A percentile compares a stretch with the other conserved stretches of the same genome.
Evolutionary conservation across 2,797 vertebrate genomes (phyloP).

Genomic region (Sandelia bainsii): DNA sequence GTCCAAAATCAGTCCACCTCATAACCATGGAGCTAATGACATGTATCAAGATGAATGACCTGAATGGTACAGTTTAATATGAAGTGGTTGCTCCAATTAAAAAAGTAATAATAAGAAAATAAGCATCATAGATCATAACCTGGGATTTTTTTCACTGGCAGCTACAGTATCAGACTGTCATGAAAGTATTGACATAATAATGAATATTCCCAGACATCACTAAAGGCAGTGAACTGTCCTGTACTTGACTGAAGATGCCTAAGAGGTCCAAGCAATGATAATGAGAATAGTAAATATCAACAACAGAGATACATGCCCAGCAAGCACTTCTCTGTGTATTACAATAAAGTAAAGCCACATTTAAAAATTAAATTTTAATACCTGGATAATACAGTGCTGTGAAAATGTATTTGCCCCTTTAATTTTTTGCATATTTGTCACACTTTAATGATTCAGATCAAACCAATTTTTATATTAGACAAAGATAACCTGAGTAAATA

Average conservation of each 20-base stretch:
- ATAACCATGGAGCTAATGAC: constrained; percentile 12
- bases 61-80: constrained; percentile 1
- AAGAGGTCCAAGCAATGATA: constrained; percentile 66
- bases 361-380: background rate
- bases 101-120: constrained; percentile 6
- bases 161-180: constrained; percentile 24
- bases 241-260: constrained; percentile 36
- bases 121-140: background rate
- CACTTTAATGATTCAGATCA: no score
- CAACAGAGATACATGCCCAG: constrained; percentile 47
- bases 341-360: no score
- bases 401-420: background rate
- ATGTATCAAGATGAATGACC: constrained; percentile 9
- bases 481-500: no score
- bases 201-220: constrained; percentile 46
- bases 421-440: no score
- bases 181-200: constrained; percentile 26
- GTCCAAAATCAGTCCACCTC: constrained; percentile 8
- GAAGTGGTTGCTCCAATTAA: background rate
- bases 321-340: background rate
- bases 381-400: background rate
- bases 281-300: constrained; percentile 35
- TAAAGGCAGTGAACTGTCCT: constrained; percentile 43
- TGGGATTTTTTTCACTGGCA: background rate
- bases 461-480: no score